phyloP scores from a whole-genome alignment of 2,888 invertebrate species.

The Pyrrhia umbra region DNA sequence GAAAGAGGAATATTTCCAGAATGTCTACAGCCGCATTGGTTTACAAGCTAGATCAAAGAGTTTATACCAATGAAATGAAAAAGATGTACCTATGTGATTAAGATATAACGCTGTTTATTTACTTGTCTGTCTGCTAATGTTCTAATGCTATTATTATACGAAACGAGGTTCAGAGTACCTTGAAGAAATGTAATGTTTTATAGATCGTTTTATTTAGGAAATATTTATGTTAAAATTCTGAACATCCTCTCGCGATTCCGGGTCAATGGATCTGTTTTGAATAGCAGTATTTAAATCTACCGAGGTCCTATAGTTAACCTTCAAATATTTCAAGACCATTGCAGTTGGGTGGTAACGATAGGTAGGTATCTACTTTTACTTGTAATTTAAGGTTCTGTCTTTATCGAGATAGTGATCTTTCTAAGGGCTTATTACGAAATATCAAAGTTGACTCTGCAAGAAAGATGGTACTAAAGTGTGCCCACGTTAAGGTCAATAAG shows the following conservation, averaged over 20 bases:
- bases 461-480: too few relatives aligned
- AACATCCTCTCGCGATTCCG: neutral
- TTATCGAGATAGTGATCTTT: too few relatives aligned
- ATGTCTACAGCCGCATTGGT: neutral
- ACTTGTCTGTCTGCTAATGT: conserved; percentile 20
- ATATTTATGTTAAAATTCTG: conserved; percentile 23
- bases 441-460: too few relatives aligned
- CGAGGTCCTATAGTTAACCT: neutral
- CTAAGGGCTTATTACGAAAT: too few relatives aligned
- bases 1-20: conserved; percentile 6
- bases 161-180: conserved; percentile 11
- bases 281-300: neutral
- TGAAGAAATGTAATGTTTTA: conserved; percentile 16
- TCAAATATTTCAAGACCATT: too few relatives aligned
- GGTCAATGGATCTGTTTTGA: neutral
- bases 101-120: conserved; percentile 22
- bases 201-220: conserved; percentile 28
- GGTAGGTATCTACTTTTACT: too few relatives aligned
- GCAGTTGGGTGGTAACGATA: too few relatives aligned
- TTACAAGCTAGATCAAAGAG: neutral
- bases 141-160: conserved; percentile 14
- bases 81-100: neutral
- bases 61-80: conserved; percentile 11
- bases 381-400: too few relatives aligned
- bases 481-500: too few relatives aligned